Evolutionary conservation across 2,113 vertebrate genomes (phyloP), one percentile per base, ranked within the genome.

Genomic region (Scophthalmus maximus): DNA sequence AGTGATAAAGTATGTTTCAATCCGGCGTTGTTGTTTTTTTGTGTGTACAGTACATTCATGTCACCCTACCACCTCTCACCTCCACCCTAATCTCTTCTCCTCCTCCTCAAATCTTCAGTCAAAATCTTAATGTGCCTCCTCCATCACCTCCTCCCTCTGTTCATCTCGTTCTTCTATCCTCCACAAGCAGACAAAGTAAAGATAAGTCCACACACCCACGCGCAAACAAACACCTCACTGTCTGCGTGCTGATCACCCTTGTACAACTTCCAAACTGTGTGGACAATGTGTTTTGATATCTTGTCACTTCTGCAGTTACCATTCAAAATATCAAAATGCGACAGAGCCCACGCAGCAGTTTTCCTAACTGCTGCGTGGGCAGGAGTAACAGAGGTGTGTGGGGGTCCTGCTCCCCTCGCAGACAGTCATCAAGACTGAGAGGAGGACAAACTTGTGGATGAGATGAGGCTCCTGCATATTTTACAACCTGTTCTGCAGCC

Each of bases 401-500:
- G 9, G 59, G 68, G 64, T 78, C 47, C 29, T 50, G 50, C n/a
- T 26, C 32, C 22, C 20, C 44, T 49, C 53, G 56, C 75, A 82
- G 66, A 75, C 52, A 73, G 51, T 25, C 66, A 44, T 76, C 60
- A 32, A 78, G 72, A 68, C 70, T 6, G 55, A 79, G 51, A 81
- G 26, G 49, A 40, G 22, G 51, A 71, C 30, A 18, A 6, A n/a
- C 1, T 17, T 46, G 42, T 46, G 42, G 17, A n/a, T 46, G 52
- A 78, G 62, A 53, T n/a, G 77, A 62, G 68, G 53, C 73, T 85
- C 46, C 68, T 87, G 68, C 71, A 86, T 88, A 89, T 88, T 88
- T 87, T 73, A 86, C 56, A 78, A 78, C 73, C 78, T 85, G 66
- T 42, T 77, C 69, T 55, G 44, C 30, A 34, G 61, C 83, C 88